Evolutionary conservation across 2,888 invertebrate genomes (phyloP), one percentile per base, ranked within the genome.

Genomic region (Molanna angustata): DNA sequence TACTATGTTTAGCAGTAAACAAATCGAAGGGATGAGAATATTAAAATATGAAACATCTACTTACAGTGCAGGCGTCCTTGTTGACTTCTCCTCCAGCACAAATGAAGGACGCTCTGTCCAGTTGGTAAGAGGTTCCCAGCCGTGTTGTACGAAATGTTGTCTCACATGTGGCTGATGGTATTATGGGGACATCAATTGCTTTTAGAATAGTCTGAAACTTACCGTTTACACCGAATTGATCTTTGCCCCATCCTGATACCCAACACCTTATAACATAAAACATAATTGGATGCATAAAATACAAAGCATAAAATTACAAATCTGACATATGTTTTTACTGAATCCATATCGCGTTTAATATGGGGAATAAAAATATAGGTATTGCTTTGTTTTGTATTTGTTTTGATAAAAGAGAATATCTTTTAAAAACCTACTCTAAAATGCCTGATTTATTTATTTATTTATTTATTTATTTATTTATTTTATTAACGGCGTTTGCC

Each of bases 201-300:
- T 86, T 88, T 65, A 87, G 70, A 27, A 86, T 84, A 59, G 80
- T 79, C 66, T 88, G 85, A 64, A 80, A 83, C 57, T 69, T 73
- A 1, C 76, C 78, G 67, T 68, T 74, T 2, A 68, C 35, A 1
- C 77, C 78, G 57, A 88, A 94, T 60, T 85, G 83, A 60, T 89
- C 78, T 66, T 90, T 88, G 11, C 94, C 94, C 92, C 94, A 94
- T 9, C 94, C 94, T n/a, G 87, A 75, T 0, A 88, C 86, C 72
- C 77, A 79, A 63, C 85, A 85, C 57, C 77, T 77, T 18, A 39
- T 4, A 43, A 18, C 17, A 43, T 16, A n/a, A 31, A 49, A 49
- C 4, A 19, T 11, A 37, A 52, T n/a, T n/a, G n/a, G n/a, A n/a
- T n/a, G n/a, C n/a, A n/a, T n/a, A n/a, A n/a, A n/a, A n/a, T n/a